These are phyloP conservation scores for Neodiprion fabricii DNA, from an alignment of 1,140 invertebrate genomes.

Conservation along the genomic window DNA sequence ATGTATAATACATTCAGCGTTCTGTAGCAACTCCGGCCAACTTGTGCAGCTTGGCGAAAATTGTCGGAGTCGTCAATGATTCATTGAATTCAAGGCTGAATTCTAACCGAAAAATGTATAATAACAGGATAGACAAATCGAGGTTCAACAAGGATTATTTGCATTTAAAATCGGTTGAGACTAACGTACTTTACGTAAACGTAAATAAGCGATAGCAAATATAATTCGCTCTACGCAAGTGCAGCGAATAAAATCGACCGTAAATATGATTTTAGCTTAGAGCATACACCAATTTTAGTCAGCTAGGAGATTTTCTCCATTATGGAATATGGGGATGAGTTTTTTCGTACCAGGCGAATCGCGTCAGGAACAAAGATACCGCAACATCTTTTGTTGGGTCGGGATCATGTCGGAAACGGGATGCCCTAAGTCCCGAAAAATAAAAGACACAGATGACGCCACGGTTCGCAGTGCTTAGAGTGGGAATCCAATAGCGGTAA, in stretches of 20 bases:
- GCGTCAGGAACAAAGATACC: neutral
- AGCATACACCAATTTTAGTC: neutral
- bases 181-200: neutral
- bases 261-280: neutral
- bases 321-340: neutral
- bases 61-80: too few species aligned
- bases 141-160: neutral
- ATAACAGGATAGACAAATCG: too few species aligned
- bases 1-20: too few species aligned
- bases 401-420: neutral
- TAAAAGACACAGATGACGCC: constrained; percentile 11
- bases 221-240: neutral
- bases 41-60: too few species aligned
- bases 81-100: too few species aligned
- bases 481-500: neutral
- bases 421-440: neutral
- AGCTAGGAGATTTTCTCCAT: neutral
- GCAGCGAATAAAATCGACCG: neutral
- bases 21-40: too few species aligned
- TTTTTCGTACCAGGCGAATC: too few species aligned
- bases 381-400: neutral
- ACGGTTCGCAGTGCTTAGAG: neutral
- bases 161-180: neutral
- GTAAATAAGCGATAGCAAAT: neutral
- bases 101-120: too few species aligned